Conservation (phyloP, 1,140 invertebrate species). For the Lepidurus couesii region DNA sequence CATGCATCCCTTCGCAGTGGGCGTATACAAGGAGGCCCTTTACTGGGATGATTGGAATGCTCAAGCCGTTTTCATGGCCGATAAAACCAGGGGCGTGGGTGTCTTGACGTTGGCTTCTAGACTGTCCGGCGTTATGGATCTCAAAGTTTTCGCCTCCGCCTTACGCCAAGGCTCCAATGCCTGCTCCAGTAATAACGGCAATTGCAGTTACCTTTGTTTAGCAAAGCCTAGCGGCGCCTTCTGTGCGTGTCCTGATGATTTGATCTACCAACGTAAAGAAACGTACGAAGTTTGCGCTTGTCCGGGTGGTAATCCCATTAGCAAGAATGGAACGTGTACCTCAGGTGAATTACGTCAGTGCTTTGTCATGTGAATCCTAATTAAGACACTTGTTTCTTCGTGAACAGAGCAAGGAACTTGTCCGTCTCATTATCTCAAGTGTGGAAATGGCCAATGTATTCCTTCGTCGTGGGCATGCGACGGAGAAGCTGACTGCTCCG, state of each 20-base stretch:
- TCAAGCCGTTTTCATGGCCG: constrained; percentile 66
- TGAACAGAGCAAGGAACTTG: constrained; percentile 49
- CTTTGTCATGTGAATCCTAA: constrained; percentile 18
- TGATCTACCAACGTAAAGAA: constrained; percentile 47
- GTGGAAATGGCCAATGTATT: constrained; percentile 59
- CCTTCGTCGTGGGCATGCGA: constrained; percentile 56
- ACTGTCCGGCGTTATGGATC: constrained; percentile 67
- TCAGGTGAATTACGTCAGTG: constrained; percentile 41
- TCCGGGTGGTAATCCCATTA: constrained; percentile 52
- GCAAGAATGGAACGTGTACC: constrained; percentile 62
- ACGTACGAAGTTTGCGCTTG: constrained; percentile 61
- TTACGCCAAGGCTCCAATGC: constrained; percentile 63
- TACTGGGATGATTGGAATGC: constrained; percentile 90
- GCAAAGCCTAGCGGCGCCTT: constrained; percentile 57
- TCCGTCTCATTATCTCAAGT: constrained; percentile 56
- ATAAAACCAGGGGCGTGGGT: constrained; percentile 63
- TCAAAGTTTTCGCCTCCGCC: constrained; percentile 55
- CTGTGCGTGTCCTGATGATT: constrained; percentile 74
- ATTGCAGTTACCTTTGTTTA: constrained; percentile 66
- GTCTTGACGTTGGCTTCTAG: constrained; percentile 54
- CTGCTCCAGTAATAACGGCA: constrained; percentile 51
- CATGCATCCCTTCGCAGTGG: constrained; percentile 74
- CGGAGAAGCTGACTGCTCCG: constrained; percentile 42
- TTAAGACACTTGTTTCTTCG: constrained; percentile 7
- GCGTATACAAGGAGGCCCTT: constrained; percentile 75